A percentile compares a stretch with the other conserved stretches of the same genome.
These are phyloP conservation scores for Boloria euphrosyne DNA, from an alignment of 2,888 invertebrate species.

Conservation along the genomic window DNA sequence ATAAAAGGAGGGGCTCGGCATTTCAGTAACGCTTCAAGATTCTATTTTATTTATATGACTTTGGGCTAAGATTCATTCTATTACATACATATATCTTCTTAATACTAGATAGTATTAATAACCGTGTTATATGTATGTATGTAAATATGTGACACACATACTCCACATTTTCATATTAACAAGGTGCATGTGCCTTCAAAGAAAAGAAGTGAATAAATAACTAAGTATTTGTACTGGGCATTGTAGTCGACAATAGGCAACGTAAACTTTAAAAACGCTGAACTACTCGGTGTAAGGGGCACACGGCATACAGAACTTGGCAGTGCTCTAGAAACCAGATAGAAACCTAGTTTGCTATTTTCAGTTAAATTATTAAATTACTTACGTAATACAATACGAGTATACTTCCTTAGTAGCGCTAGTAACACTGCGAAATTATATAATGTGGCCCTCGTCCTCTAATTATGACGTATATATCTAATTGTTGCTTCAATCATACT, in stretches of 20 bases:
- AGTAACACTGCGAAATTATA: conserved; percentile 16
- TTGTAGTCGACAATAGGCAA: conserved; percentile 37
- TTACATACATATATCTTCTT: too few relatives aligned
- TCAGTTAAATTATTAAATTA: conserved; percentile 39
- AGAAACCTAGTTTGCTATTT: conserved; percentile 38
- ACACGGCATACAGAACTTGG: conserved; percentile 37
- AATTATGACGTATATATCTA: too few relatives aligned
- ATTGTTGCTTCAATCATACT: too few relatives aligned
- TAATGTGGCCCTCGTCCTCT: conserved; percentile 21
- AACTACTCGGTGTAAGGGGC: conserved; percentile 33
- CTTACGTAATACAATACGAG: conserved; percentile 29
- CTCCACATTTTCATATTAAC: conserved; percentile 32
- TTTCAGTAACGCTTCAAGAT: conserved; percentile 8
- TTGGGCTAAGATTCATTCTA: too few relatives aligned
- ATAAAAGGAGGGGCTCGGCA: conserved; percentile 27
- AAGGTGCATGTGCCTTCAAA: conserved; percentile 31
- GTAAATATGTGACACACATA: conserved; percentile 16
- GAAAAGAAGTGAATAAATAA: conserved; percentile 39
- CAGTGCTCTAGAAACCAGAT: conserved; percentile 38
- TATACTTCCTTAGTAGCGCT: conserved; percentile 25
- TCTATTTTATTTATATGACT: conserved; percentile 12
- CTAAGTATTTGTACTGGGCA: conserved; percentile 36
- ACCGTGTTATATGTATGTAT: background rate
- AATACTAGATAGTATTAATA: background rate
- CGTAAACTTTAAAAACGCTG: conserved; percentile 38